Evolutionary conservation across 2,888 invertebrate genomes (phyloP).

Genomic region (Scaptodrosophila latifasciaeformis): DNA sequence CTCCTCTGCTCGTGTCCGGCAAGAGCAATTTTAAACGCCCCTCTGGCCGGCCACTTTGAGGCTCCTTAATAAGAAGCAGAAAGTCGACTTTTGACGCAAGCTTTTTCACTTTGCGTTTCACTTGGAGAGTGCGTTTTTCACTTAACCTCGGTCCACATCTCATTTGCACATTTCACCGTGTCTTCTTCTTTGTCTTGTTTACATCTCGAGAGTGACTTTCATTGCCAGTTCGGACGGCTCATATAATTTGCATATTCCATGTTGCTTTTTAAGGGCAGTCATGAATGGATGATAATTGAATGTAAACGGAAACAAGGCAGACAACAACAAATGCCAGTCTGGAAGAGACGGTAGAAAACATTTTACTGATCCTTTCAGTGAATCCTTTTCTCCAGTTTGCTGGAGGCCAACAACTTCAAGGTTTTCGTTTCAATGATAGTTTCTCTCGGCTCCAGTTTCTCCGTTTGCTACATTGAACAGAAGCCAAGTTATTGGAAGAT

Average conservation of each 20-base stretch:
- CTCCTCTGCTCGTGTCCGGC: too few relatives aligned
- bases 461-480: constrained; percentile 40
- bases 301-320: not conserved
- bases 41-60: constrained; percentile 18
- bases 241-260: constrained; percentile 21
- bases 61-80: constrained; percentile 18
- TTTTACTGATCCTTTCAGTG: not conserved
- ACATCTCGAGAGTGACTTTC: constrained; percentile 31
- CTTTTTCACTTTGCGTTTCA: constrained; percentile 13
- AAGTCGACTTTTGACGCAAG: constrained; percentile 1
- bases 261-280: not conserved
- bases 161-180: too few relatives aligned
- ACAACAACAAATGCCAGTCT: not conserved
- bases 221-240: constrained; percentile 13
- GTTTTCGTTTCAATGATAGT: constrained; percentile 10
- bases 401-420: not conserved
- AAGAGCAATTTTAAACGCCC: constrained; percentile 32
- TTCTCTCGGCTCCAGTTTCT: constrained; percentile 6
- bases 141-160: not conserved
- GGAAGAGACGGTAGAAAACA: not conserved
- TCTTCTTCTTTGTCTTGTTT: constrained; percentile 21
- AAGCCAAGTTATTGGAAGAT: constrained; percentile 11
- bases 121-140: not conserved
- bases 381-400: not conserved
- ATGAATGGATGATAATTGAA: not conserved